Evolutionary conservation across 2,113 vertebrate species (phyloP), one percentile per base, ranked within the genome.

Genomic region (Calidris pugnax): DNA sequence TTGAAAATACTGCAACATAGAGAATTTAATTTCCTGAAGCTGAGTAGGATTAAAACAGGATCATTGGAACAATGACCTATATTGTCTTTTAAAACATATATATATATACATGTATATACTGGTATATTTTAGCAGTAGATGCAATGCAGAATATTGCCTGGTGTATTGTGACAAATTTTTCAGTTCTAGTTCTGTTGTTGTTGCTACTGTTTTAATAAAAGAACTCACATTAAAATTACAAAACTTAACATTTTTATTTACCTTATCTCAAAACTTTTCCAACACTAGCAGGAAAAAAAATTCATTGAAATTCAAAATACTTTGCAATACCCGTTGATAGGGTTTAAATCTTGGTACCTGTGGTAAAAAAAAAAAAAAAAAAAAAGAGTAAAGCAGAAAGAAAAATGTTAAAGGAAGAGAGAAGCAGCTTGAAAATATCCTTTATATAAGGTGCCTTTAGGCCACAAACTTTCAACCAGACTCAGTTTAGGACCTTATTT

Each of bases 31-130:
- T 63, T 84, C 4, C 27, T 67, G 27, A 26, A 57, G 10, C 14
- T 85, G 21, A 88, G 79, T 76, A n/a, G 73, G 5, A 35, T 18
- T 84, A 23, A 77, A 86, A 27, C 5, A 72, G 51, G 20, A 24
- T 78, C 17, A 21, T 8, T 73, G 27, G 7, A 90, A 60, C 4
- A 53, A 7, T 35, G 39, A 69, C 8, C 6, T 67, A 17, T 17
- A 14, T 33, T 7, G 10, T 47, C 26, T 74, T 88, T 59, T 84
- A 22, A 69, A 76, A 75, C 10, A 53, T 14, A 37, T 5, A n/a
- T 7, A 37, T 24, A 37, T 23, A 69, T 24, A 37, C 20, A 69
- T 14, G 33, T 0, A 41, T 0, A 45, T 4, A 30, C 4, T 50
- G 6, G 1, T 37, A 19, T 56, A 63, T 80, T 86, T 92, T 77